These are phyloP conservation scores for Rambutsinella grinnellia DNA, from an alignment of 2,888 invertebrate genomes.

Conservation along the genomic window DNA sequence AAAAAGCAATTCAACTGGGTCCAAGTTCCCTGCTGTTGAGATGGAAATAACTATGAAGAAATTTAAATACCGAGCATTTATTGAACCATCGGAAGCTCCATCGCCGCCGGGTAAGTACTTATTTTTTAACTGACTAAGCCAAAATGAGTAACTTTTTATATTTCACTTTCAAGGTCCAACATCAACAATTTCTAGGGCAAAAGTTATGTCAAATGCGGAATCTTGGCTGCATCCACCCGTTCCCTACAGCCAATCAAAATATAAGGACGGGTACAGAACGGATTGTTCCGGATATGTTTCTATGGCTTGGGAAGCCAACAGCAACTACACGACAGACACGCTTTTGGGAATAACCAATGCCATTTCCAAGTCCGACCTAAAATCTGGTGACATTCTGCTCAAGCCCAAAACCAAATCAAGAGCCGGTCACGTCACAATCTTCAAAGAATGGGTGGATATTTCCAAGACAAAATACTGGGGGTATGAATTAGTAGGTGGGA, in stretches of 20 bases:
- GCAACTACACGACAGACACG: slow-evolving; percentile 1
- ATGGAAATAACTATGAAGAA: too few species aligned
- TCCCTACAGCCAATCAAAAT: slow-evolving; percentile 6
- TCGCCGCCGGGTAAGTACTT: too few species aligned
- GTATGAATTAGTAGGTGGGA: slow-evolving; percentile 3
- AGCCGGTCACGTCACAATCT: slow-evolving; percentile 3
- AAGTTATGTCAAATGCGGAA: slow-evolving; percentile 7
- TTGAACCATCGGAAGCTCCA: too few species aligned
- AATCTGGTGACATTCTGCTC: slow-evolving; percentile 17
- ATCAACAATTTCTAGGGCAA: background rate
- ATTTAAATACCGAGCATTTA: too few species aligned
- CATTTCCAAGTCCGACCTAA: slow-evolving; percentile 1
- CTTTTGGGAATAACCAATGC: background rate
- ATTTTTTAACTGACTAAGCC: too few species aligned
- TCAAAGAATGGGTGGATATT: background rate
- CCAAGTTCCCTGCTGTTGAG: too few species aligned
- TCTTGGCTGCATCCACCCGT: slow-evolving; percentile 18
- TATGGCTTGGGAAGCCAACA: slow-evolving; percentile 10
- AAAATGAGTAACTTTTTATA: too few species aligned
- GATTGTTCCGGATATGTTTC: slow-evolving; percentile 21
- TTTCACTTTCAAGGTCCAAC: too few species aligned
- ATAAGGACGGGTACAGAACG: slow-evolving; percentile 20
- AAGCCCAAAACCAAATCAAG: too few species aligned
- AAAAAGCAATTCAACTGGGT: too few species aligned
- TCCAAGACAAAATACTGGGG: background rate